phyloP scores from a whole-genome alignment of 1,140 invertebrate genomes.

The Acromyrmex echinatior region DNA sequence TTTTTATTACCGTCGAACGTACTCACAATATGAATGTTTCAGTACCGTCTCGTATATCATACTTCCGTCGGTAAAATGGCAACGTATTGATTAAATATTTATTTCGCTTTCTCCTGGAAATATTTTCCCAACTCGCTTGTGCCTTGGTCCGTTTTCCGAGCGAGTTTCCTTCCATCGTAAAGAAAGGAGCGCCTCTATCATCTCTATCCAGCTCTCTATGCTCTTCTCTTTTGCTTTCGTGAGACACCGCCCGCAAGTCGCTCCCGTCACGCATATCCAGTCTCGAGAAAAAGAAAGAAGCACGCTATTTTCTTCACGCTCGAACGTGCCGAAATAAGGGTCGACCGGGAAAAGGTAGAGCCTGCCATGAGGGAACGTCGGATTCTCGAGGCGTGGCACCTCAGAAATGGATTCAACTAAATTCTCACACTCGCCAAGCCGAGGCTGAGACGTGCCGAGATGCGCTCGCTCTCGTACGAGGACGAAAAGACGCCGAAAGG shows the following conservation, averaged over 20 bases:
- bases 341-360: constrained; percentile 45
- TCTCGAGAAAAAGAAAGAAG: constrained; percentile 21
- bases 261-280: constrained; percentile 62
- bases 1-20: constrained; percentile 5
- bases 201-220: not conserved
- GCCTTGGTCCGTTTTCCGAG: not conserved
- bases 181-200: constrained; percentile 1
- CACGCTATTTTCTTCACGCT: constrained; percentile 74
- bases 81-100: constrained; percentile 40
- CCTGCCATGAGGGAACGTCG: constrained; percentile 52
- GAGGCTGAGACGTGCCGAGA: constrained; percentile 11
- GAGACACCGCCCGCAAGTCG: constrained; percentile 63
- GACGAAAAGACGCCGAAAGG: not conserved
- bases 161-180: constrained; percentile 3
- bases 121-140: constrained; percentile 28
- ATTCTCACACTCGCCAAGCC: constrained; percentile 71
- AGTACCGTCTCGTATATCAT: not conserved
- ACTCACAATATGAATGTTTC: not conserved
- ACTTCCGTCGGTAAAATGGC: constrained; percentile 22
- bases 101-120: not conserved
- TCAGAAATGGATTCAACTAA: constrained; percentile 74
- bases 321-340: constrained; percentile 76
- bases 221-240: not conserved
- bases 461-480: constrained; percentile 8
- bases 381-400: constrained; percentile 42